A percentile compares a stretch with the other conserved stretches of the same genome.
Conservation (phyloP, 2,113 vertebrate species). For the Anarhynchus alexandrinus region DNA sequence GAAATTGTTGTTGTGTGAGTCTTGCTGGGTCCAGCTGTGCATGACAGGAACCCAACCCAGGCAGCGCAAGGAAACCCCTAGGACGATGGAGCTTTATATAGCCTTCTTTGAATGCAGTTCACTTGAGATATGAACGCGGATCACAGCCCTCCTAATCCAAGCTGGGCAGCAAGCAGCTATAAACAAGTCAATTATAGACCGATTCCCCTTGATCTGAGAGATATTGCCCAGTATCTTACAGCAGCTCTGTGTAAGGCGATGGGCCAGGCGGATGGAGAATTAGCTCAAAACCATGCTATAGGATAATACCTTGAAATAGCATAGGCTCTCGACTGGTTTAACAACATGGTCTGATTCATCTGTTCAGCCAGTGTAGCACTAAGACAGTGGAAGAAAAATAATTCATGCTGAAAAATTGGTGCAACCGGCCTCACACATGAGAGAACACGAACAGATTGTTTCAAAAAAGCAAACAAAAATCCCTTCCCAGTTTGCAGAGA, state of each 20-base stretch:
- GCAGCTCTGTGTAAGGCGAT: background rate
- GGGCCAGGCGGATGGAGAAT: background rate
- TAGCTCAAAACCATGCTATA: background rate
- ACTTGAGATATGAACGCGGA: accelerated
- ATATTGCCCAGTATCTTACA: background rate
- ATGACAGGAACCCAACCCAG: background rate
- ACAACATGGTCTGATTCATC: background rate
- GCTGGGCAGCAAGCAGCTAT: background rate
- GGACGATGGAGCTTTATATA: background rate
- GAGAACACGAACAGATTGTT: background rate
- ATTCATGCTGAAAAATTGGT: constrained; percentile 33
- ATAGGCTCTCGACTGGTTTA: background rate
- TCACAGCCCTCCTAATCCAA: background rate
- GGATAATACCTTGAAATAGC: background rate
- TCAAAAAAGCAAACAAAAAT: background rate
- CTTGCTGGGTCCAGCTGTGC: background rate
- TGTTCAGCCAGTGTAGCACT: background rate
- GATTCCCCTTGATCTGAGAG: background rate
- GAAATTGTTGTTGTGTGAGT: background rate
- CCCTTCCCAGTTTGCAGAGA: background rate
- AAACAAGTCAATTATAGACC: background rate
- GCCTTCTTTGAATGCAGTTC: background rate
- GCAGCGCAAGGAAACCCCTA: background rate
- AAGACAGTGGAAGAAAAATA: background rate
- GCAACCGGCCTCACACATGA: background rate